These are phyloP conservation scores for Sebastes hubbsi DNA, from an alignment of 2,797 vertebrate genomes.

Conservation along the genomic window DNA sequence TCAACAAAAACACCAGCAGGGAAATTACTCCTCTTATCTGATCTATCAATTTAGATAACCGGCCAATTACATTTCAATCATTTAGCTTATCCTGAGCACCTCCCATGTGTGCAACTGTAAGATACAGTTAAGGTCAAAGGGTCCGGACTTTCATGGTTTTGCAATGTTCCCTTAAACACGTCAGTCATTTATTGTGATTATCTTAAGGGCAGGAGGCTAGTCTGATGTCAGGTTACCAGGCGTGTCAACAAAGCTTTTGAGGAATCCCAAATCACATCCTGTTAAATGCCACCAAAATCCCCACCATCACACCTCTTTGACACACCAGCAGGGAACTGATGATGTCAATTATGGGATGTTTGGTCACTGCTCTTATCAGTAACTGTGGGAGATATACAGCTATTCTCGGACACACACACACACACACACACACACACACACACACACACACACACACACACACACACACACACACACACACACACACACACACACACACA, in stretches of 20 bases:
- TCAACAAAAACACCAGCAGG: background rate
- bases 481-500: background rate
- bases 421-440: background rate
- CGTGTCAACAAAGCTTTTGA: background rate
- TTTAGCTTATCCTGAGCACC: background rate
- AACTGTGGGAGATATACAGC: slow-evolving; percentile 24
- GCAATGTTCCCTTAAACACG: background rate
- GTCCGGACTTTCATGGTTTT: background rate
- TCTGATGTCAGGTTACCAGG: background rate
- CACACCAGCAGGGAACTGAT: slow-evolving; percentile 23
- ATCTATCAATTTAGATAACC: background rate
- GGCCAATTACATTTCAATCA: background rate
- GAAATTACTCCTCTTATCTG: background rate
- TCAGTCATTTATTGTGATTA: background rate
- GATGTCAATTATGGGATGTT: slow-evolving; percentile 36
- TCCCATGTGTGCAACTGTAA: background rate
- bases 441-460: background rate
- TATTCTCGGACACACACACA: slow-evolving; percentile 19
- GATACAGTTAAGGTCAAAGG: background rate
- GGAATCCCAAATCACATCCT: background rate
- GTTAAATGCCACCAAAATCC: background rate
- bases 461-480: background rate
- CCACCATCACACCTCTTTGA: slow-evolving; percentile 15
- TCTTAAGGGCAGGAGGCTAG: background rate
- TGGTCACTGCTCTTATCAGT: slow-evolving; percentile 39